These are phyloP conservation scores for Stenopsyche tienmushanensis DNA, from an alignment of 1,140 invertebrate species.

Conservation along the genomic window DNA sequence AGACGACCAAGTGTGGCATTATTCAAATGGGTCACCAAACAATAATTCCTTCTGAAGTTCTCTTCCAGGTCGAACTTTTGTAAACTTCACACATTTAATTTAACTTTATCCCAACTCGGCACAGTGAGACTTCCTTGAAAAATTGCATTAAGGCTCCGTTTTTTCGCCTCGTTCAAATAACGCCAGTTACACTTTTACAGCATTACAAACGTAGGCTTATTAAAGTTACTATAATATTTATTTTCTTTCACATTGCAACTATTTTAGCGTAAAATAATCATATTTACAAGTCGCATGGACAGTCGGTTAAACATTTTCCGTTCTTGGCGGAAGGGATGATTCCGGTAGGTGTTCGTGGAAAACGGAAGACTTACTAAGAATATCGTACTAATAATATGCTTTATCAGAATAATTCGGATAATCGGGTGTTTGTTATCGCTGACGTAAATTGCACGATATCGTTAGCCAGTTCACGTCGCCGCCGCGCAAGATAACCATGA, in stretches of 20 bases:
- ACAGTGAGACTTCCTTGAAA: conserved; percentile 26
- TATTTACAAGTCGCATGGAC: neutral
- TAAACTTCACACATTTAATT: conserved; percentile 42
- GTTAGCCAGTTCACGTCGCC: too few relatives aligned
- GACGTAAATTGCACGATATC: too few relatives aligned
- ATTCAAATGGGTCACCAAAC: conserved; percentile 40
- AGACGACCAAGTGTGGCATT: conserved; percentile 23
- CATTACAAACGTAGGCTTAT: too few relatives aligned
- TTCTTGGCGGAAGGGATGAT: neutral
- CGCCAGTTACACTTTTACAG: neutral
- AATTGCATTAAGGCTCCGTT: conserved; percentile 33
- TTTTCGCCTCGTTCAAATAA: conserved; percentile 19
- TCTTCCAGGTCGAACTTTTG: conserved; percentile 17
- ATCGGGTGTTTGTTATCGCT: too few relatives aligned
- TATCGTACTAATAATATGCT: too few relatives aligned
- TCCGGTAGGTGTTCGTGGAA: neutral
- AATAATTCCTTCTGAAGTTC: conserved; percentile 39
- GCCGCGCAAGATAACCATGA: too few relatives aligned
- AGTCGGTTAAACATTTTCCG: neutral
- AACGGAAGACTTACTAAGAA: neutral
- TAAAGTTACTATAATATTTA: too few relatives aligned
- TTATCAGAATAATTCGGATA: too few relatives aligned
- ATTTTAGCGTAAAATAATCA: too few relatives aligned
- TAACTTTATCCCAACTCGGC: conserved; percentile 38
- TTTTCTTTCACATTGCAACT: too few relatives aligned